Percentiles rank a stretch among this genome's conserved stretches.
Evolutionary conservation across 2,797 vertebrate species (phyloP).

Genomic region (Diglossa cyanea): DNA sequence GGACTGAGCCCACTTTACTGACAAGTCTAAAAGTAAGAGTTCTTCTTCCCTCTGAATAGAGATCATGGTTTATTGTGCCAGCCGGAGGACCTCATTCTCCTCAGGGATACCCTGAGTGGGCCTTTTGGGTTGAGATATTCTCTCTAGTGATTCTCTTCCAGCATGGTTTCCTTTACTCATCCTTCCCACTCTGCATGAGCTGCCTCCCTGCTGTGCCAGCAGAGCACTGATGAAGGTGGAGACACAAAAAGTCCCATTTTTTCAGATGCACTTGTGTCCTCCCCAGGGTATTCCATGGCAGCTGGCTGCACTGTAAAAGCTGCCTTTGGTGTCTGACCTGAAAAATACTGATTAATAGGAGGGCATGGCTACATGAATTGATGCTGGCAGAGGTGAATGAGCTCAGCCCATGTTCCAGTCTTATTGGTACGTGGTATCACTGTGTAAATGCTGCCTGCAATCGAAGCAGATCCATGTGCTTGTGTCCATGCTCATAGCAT

Average conservation of each 20-base stretch:
- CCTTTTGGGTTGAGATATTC: not conserved
- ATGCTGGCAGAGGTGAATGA: not conserved
- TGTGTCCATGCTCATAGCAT: rapidly evolving
- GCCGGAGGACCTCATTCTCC: not conserved
- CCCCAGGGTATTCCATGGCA: not conserved
- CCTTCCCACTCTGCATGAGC: not conserved
- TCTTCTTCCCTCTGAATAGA: not conserved
- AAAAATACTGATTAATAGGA: not conserved
- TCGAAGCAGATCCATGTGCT: not conserved
- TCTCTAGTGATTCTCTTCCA: not conserved
- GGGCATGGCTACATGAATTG: not conserved
- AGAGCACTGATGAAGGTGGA: not conserved
- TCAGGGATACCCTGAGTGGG: not conserved
- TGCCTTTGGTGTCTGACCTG: not conserved
- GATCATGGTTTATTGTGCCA: not conserved
- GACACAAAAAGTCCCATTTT: not conserved
- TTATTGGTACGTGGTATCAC: not conserved
- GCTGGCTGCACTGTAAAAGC: not conserved
- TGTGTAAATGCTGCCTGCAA: not conserved
- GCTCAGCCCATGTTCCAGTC: not conserved
- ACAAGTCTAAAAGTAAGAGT: not conserved
- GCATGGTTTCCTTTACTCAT: not conserved
- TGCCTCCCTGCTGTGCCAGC: not conserved
- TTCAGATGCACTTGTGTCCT: rapidly evolving
- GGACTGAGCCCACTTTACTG: not conserved